Evolutionary conservation across 2,113 vertebrate species (phyloP).

Genomic region (Brachypodius melanocephalos): DNA sequence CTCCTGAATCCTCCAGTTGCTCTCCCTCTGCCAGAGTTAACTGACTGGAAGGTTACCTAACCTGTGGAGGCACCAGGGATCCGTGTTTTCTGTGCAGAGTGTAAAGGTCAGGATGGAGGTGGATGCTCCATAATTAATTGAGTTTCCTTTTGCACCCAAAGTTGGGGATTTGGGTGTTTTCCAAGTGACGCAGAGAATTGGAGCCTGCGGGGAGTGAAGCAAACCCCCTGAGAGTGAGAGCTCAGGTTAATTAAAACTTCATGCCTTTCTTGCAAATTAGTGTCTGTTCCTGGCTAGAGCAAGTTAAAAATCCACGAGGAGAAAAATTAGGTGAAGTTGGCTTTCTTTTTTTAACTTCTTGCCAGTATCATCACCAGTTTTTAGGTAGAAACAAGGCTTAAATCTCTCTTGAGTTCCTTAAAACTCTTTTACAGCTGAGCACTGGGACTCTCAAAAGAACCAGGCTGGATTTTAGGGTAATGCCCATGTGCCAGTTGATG

Average conservation of each 20-base stretch:
- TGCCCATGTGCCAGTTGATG: neutral
- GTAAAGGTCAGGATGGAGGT: neutral
- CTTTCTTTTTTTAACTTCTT: neutral
- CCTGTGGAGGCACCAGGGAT: neutral
- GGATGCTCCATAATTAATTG: neutral
- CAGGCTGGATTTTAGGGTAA: neutral
- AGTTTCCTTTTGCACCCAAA: neutral
- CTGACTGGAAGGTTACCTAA: neutral
- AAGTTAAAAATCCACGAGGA: neutral
- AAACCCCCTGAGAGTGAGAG: neutral
- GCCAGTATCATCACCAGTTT: neutral
- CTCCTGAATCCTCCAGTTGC: neutral
- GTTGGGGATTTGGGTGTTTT: neutral
- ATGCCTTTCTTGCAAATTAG: neutral
- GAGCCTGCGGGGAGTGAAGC: neutral
- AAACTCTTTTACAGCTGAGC: fast-evolving
- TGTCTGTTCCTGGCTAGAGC: neutral
- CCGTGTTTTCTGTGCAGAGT: neutral
- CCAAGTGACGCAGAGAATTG: neutral
- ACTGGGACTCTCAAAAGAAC: neutral
- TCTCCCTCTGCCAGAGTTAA: neutral
- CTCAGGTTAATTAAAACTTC: constrained; percentile 10
- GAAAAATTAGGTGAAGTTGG: neutral
- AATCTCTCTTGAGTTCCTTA: neutral
- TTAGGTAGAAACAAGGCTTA: neutral